Conservation (phyloP, 2,888 invertebrate species). For the Ariolimax columbianus region DNA sequence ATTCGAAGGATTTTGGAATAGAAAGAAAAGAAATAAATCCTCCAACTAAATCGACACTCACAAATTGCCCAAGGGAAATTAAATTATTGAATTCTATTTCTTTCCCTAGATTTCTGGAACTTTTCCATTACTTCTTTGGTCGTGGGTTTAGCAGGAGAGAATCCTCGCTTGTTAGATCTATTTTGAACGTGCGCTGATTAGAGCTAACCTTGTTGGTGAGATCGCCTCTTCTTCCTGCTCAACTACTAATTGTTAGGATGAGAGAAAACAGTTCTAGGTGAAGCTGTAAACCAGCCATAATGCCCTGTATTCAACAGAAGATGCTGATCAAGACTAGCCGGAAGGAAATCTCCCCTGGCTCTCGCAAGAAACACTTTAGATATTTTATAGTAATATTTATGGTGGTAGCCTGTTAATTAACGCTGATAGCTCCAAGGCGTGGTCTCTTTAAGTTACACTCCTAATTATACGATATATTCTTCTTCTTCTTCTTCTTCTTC, state of each 20-base stretch:
- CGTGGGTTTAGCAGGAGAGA: background rate
- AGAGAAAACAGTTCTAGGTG: background rate
- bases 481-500: background rate
- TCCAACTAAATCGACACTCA: background rate
- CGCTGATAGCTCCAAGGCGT: background rate
- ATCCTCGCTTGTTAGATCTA: background rate
- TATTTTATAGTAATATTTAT: background rate
- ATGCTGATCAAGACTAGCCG: background rate
- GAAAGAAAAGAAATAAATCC: background rate
- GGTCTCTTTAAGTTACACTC: background rate
- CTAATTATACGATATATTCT: background rate
- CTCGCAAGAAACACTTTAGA: background rate
- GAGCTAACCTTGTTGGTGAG: background rate
- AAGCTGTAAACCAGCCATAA: background rate
- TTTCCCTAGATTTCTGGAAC: background rate
- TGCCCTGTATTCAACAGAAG: background rate
- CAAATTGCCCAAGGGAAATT: background rate
- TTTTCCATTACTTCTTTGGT: background rate
- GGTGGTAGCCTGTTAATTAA: background rate
- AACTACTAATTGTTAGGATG: background rate
- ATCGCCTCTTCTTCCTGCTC: background rate
- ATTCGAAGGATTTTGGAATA: too few relatives aligned
- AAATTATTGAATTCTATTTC: constrained; percentile 2
- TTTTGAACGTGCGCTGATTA: background rate
- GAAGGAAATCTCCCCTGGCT: background rate